Evolutionary conservation across 2,113 vertebrate genomes (phyloP).

Genomic region (Crocuta crocuta): DNA sequence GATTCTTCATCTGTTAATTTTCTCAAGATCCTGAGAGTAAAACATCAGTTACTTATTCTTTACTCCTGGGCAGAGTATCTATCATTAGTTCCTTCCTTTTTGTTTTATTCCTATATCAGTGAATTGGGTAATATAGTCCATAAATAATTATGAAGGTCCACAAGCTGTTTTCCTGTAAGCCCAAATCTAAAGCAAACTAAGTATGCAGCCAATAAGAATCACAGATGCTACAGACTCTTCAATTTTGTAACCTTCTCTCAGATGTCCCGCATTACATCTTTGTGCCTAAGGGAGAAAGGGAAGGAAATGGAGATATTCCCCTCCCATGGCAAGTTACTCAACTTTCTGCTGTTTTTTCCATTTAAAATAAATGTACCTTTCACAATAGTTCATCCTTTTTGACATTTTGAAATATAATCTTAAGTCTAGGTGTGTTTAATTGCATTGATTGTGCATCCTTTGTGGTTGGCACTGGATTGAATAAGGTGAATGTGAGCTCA

Average conservation of each 20-base stretch:
- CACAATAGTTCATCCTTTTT: neutral
- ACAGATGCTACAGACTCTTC: neutral
- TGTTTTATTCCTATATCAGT: neutral
- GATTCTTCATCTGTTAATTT: neutral
- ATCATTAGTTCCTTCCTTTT: neutral
- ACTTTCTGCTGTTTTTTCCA: neutral
- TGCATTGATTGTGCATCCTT: neutral
- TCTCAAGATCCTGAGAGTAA: neutral
- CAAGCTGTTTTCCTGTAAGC: neutral
- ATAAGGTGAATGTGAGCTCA: neutral
- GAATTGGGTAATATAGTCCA: neutral
- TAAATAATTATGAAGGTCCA: neutral
- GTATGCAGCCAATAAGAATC: neutral
- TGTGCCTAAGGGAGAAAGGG: neutral
- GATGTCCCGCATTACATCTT: neutral
- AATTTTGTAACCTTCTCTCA: neutral
- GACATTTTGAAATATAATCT: neutral
- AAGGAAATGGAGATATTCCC: neutral
- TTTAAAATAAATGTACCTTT: conserved; percentile 26
- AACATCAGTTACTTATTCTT: neutral
- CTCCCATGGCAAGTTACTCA: neutral
- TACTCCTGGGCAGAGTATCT: neutral
- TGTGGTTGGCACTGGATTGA: neutral
- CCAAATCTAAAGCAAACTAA: neutral
- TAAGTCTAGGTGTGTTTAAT: neutral